Evolutionary conservation across 2,888 invertebrate species (phyloP).

Genomic region (Meiosimyza platycephala): DNA sequence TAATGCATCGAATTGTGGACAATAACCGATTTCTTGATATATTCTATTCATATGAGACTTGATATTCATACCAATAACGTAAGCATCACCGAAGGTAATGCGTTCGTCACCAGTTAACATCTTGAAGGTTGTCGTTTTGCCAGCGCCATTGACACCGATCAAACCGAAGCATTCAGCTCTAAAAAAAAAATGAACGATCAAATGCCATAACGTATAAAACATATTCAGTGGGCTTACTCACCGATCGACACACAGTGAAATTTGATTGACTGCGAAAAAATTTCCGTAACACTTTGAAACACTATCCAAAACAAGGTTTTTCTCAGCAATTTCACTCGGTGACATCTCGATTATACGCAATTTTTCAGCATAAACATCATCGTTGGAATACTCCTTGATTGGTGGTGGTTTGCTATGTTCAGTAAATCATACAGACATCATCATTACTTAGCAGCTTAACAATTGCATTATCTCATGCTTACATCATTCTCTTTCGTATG

Average conservation of each 20-base stretch:
- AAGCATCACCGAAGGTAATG: constrained; percentile 77
- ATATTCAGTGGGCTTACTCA: constrained; percentile 34
- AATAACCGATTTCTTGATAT: too few species aligned
- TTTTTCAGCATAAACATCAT: constrained; percentile 71
- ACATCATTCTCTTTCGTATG: too few species aligned
- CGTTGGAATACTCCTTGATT: constrained; percentile 62
- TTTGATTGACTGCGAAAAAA: constrained; percentile 80
- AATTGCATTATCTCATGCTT: neutral
- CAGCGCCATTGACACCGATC: constrained; percentile 85
- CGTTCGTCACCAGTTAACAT: constrained; percentile 85
- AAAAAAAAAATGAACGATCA: too few species aligned
- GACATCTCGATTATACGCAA: constrained; percentile 65
- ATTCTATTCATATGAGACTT: constrained; percentile 70
- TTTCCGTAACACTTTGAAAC: constrained; percentile 80
- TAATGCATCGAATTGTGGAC: too few species aligned
- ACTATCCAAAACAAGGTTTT: constrained; percentile 71
- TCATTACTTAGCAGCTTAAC: neutral
- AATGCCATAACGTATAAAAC: too few species aligned
- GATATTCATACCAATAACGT: constrained; percentile 72
- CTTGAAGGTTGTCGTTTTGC: constrained; percentile 87
- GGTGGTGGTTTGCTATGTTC: constrained; percentile 49
- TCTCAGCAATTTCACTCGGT: constrained; percentile 56
- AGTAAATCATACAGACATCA: neutral
- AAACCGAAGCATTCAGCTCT: constrained; percentile 79
- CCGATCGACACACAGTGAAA: constrained; percentile 69